Evolutionary conservation across 2,113 vertebrate species (phyloP).

Genomic region (Petroica traversi): DNA sequence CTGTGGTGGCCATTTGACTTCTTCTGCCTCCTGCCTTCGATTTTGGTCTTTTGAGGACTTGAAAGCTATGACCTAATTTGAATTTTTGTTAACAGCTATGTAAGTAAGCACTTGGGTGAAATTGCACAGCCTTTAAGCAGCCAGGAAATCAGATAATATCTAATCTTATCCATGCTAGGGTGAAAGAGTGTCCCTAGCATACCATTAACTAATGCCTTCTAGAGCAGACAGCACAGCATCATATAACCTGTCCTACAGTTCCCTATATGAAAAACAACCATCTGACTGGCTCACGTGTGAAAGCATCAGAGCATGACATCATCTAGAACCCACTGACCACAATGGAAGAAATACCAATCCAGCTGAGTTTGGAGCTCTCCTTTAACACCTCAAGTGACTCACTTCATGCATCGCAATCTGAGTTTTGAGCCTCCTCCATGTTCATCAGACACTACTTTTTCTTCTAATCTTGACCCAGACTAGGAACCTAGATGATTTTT

Average conservation of each 20-base stretch:
- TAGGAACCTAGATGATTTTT: neutral
- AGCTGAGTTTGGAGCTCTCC: neutral
- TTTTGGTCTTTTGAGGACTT: neutral
- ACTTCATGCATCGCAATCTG: neutral
- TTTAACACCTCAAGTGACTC: neutral
- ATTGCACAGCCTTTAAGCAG: neutral
- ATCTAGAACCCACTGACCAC: neutral
- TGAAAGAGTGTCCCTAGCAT: neutral
- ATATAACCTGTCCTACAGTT: neutral
- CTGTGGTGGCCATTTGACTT: neutral
- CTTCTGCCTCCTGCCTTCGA: neutral
- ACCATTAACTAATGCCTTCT: neutral
- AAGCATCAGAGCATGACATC: neutral
- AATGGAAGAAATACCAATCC: neutral
- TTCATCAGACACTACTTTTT: neutral
- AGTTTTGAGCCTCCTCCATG: neutral
- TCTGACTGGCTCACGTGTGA: accelerated
- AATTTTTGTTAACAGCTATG: neutral
- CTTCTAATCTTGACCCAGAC: neutral
- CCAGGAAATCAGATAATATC: neutral
- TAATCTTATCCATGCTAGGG: neutral
- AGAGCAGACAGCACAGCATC: neutral
- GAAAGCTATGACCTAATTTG: neutral
- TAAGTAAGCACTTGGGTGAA: neutral
- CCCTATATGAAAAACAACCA: neutral